Conservation (phyloP, 2,888 invertebrate species). For the Dynastes maya region DNA sequence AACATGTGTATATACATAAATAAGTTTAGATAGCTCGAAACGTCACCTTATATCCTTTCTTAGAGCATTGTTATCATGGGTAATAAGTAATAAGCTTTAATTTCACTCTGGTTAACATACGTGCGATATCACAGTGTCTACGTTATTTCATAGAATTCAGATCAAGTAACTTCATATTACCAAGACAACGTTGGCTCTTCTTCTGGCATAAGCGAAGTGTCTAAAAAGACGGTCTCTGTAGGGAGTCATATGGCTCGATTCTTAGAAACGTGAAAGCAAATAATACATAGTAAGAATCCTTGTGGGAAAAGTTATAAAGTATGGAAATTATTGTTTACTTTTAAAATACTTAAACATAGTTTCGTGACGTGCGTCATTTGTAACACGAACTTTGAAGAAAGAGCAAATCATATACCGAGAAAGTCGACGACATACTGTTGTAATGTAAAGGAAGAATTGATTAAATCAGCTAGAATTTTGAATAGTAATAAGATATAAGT, state of each 20-base stretch:
- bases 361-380: slow-evolving; percentile 39
- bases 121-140: slow-evolving; percentile 26
- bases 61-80: slow-evolving; percentile 29
- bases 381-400: slow-evolving; percentile 28
- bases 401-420: slow-evolving; percentile 13
- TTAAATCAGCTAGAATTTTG: background rate
- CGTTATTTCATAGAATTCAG: slow-evolving; percentile 44
- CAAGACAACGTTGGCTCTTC: background rate
- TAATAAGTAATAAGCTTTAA: slow-evolving; percentile 47
- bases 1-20: background rate
- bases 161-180: slow-evolving; percentile 23
- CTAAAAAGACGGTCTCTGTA: slow-evolving; percentile 3
- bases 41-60: background rate
- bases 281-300: slow-evolving; percentile 17
- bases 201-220: background rate
- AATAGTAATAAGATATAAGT: background rate
- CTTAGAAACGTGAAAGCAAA: slow-evolving; percentile 40
- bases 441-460: background rate
- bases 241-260: slow-evolving; percentile 38
- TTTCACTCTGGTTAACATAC: slow-evolving; percentile 37
- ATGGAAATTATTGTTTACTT: slow-evolving; percentile 47
- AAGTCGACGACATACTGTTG: background rate
- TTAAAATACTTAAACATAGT: slow-evolving; percentile 30
- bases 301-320: slow-evolving; percentile 46
- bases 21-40: background rate